Percentiles rank a stretch among this genome's conserved stretches.
Evolutionary conservation across 2,113 vertebrate genomes (phyloP).

Genomic region (Xiphophorus maculatus): DNA sequence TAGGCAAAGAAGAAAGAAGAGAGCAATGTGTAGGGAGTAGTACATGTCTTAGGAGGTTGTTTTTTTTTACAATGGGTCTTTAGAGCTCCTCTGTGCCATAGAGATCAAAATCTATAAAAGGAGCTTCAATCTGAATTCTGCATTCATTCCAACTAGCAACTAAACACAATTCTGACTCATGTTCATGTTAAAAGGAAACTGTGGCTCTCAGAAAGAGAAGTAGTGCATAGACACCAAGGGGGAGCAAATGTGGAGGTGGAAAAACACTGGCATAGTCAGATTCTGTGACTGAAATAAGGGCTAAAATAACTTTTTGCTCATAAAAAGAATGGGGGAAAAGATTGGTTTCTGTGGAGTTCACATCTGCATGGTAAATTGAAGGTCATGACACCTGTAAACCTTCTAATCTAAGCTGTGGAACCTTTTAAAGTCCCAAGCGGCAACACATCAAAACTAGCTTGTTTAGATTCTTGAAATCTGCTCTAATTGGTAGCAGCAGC

Average conservation of each 20-base stretch:
- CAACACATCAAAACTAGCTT: constrained; percentile 5
- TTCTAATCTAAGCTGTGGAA: constrained; percentile 8
- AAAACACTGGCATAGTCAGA: constrained; percentile 15
- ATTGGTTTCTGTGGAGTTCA: constrained; percentile 13
- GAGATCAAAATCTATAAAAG: constrained; percentile 40
- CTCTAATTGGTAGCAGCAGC: constrained; percentile 29
- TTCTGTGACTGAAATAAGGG: constrained; percentile 8
- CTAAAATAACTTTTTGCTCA: neutral
- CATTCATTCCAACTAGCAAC: constrained; percentile 41
- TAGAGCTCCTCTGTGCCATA: constrained; percentile 41
- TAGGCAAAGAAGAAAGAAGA: constrained; percentile 8
- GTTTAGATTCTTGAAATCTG: constrained; percentile 15
- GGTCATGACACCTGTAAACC: neutral
- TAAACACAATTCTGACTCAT: constrained; percentile 39
- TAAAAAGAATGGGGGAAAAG: neutral
- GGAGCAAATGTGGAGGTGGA: neutral
- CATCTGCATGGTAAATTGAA: constrained; percentile 17
- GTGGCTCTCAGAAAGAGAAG: constrained; percentile 19
- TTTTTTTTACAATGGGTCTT: constrained; percentile 42
- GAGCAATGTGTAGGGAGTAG: constrained; percentile 7
- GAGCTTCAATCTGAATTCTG: constrained; percentile 48
- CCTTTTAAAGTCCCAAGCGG: neutral
- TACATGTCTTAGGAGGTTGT: constrained; percentile 51
- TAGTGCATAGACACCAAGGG: constrained; percentile 15
- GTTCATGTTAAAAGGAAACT: constrained; percentile 29